Base-by-base conservation (phyloP, 2,888 invertebrate species). In the Parnassius glacialis region DNA sequence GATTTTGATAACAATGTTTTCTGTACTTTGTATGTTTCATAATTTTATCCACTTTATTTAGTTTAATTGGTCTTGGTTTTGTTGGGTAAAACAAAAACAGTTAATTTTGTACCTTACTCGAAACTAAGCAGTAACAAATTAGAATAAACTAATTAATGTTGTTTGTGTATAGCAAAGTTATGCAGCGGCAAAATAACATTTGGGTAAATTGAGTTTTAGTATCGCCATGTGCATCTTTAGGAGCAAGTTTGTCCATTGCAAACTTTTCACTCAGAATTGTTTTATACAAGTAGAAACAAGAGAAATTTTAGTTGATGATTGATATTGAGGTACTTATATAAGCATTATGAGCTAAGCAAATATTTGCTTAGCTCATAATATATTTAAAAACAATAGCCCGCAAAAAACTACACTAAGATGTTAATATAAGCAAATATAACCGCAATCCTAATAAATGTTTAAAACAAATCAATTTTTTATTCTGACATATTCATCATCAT, bases 141-240 rank as follows among this genome's bases (percentile, higher is more conserved):
- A 47, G 13, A 25, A 51, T 51, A 9, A 43, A 53, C 12, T 61
- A 56, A 51, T 45, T 51, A 12, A n/a, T 44, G 58, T 79, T 78
- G 77, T 70, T 79, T 76, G 74, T 73, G 71, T 68, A 59, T 76
- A 71, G 78, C 25, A 34, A 52, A 59, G 41, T 81, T 83, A 12
- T 9, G 13, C 76, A 83, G 76, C 72, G 75, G 72, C 69, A 74
- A 83, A 87, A 80, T 85, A 83, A 80, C 79, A 81, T 76, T 74
- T 78, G 60, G 62, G 64, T 52, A 77, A 78, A 85, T 81, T 84
- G 81, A 76, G 76, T 75, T 83, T 85, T 83, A 84, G 78, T 82
- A 78, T 81, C 81, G 77, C 77, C 76, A 71, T 78, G 81, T 85
- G 86, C 83, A 84, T 83, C 77, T 79, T 81, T 79, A 78, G 70